These are phyloP conservation scores for Bergia sp. DNA, from an alignment of 92 coral and sea anemone species.

Conservation along the genomic window DNA sequence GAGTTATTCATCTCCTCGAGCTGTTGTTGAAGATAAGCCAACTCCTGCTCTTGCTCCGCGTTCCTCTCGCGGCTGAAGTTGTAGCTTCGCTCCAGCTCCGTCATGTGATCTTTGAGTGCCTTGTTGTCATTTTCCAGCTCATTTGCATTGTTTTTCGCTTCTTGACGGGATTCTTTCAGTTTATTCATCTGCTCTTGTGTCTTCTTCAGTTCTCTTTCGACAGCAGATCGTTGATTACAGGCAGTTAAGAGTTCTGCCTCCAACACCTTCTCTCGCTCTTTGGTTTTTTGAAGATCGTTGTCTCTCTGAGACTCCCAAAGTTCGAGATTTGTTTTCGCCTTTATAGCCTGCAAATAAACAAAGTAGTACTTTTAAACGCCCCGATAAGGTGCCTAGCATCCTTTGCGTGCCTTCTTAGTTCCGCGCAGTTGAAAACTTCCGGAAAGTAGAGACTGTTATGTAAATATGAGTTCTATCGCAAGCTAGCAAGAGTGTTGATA, in stretches of 20 bases:
- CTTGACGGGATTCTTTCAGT: constrained; percentile 32
- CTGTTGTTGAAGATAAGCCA: constrained; percentile 54
- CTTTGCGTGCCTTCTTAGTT: too few relatives aligned
- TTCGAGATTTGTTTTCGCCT: constrained; percentile 48
- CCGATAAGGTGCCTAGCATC: too few relatives aligned
- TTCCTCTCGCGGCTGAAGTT: constrained; percentile 65
- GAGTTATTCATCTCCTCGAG: constrained; percentile 59
- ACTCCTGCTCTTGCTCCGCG: constrained; percentile 68
- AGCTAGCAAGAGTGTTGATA: too few relatives aligned
- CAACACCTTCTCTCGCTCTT: constrained; percentile 52
- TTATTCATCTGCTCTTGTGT: constrained; percentile 39
- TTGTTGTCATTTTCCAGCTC: constrained; percentile 64
- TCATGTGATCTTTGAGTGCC: constrained; percentile 62
- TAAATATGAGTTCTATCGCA: too few relatives aligned
- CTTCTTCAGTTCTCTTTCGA: constrained; percentile 44
- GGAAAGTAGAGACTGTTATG: too few relatives aligned
- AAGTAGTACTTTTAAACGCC: not conserved
- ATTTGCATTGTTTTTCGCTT: constrained; percentile 54
- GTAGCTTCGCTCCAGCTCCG: constrained; percentile 70
- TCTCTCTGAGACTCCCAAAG: constrained; percentile 25
- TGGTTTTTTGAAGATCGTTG: constrained; percentile 34
- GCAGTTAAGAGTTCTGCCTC: constrained; percentile 46
- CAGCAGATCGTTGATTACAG: constrained; percentile 39
- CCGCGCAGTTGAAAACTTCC: too few relatives aligned
- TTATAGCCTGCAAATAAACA: constrained; percentile 33